phyloP scores from a whole-genome alignment of 2,797 vertebrate genomes.

The Peromyscus eremicus region DNA sequence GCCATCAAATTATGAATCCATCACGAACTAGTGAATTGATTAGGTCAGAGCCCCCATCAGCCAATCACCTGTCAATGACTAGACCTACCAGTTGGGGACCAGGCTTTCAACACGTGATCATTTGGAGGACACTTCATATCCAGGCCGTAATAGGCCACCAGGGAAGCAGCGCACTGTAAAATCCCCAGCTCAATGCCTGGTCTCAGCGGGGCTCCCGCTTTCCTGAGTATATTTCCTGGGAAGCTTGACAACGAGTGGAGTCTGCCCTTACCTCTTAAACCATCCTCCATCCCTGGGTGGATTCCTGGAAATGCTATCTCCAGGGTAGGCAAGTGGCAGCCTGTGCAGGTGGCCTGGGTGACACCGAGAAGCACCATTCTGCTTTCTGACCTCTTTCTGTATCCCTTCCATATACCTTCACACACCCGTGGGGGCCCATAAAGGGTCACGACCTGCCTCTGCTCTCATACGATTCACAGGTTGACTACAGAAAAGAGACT shows the following conservation, averaged over 20 bases:
- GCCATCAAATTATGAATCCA: background rate
- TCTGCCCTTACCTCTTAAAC: background rate
- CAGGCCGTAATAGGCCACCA: background rate
- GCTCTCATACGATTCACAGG: background rate
- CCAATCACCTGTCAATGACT: background rate
- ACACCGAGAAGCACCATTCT: background rate
- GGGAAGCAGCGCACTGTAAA: background rate
- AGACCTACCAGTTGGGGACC: background rate
- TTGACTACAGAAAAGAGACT: background rate
- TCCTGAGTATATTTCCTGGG: background rate
- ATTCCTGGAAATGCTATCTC: background rate
- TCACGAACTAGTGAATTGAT: background rate
- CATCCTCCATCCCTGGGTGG: background rate
- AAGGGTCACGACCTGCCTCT: background rate
- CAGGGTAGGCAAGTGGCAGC: background rate
- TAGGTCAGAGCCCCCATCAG: background rate
- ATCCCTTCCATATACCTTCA: background rate
- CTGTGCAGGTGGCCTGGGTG: rapidly evolving
- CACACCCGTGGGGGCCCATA: background rate
- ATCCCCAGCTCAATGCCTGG: background rate
- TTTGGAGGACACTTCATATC: too few relatives aligned
- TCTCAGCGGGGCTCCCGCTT: background rate
- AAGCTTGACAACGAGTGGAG: background rate
- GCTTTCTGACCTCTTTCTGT: background rate
- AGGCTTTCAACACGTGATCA: background rate